Evolutionary conservation across 2,797 vertebrate genomes (phyloP).

Genomic region (Muscicapa comitata): DNA sequence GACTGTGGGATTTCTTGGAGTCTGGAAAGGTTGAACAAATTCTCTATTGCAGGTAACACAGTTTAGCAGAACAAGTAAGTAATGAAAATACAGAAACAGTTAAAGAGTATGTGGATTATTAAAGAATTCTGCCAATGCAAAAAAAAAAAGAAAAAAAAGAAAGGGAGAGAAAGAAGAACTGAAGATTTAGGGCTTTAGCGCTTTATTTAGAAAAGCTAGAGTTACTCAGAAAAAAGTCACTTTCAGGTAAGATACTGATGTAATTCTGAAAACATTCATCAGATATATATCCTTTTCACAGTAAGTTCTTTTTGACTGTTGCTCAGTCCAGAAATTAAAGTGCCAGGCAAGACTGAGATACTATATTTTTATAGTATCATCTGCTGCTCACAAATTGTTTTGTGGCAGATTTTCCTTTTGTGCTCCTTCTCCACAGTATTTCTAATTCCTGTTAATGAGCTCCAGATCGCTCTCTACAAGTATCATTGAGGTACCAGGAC

Average conservation of each 20-base stretch:
- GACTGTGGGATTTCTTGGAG: background rate
- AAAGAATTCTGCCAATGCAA: fast-evolving
- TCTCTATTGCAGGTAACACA: background rate
- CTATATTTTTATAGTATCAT: background rate
- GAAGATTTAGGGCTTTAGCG: background rate
- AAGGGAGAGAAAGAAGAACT: background rate
- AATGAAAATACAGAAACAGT: background rate
- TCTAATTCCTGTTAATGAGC: background rate
- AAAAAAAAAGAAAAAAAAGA: background rate
- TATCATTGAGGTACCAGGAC: background rate
- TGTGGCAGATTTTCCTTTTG: background rate
- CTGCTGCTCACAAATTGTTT: background rate
- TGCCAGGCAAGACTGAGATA: background rate
- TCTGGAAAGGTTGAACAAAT: background rate
- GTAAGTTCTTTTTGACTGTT: background rate
- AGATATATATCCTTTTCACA: background rate
- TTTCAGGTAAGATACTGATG: background rate
- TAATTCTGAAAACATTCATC: background rate
- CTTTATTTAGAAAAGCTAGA: background rate
- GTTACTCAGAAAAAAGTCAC: background rate
- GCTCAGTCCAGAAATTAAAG: background rate
- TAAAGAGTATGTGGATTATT: background rate
- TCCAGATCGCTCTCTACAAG: background rate
- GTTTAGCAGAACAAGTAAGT: background rate
- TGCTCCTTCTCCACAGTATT: background rate